A percentile compares a stretch with the other conserved stretches of the same genome.
Evolutionary conservation across 2,797 vertebrate species (phyloP).

Genomic region (Urocyon cinereoargenteus): DNA sequence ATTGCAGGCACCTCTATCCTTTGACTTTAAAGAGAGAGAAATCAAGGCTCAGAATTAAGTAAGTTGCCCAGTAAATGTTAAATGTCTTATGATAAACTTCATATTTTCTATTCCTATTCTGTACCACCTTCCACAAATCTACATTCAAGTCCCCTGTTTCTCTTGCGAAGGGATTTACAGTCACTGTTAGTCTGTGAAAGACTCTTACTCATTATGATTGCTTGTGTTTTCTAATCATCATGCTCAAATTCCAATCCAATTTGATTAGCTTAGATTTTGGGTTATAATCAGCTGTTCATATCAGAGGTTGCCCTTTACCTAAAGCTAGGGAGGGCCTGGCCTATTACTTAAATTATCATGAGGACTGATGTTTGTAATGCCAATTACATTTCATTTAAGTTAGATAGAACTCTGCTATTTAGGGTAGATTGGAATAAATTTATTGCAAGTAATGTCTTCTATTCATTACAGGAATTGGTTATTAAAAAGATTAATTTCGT

Average conservation of each 20-base stretch:
- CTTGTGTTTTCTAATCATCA: not conserved
- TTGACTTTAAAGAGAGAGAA: not conserved
- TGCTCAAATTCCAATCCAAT: not conserved
- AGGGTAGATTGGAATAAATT: not conserved
- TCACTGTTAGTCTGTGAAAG: not conserved
- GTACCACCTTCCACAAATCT: not conserved
- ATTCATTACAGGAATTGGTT: slow-evolving; percentile 16
- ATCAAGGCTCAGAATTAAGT: not conserved
- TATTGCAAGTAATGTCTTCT: not conserved
- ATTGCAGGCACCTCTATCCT: not conserved
- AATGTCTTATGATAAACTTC: not conserved
- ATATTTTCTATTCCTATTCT: not conserved
- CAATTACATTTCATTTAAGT: not conserved
- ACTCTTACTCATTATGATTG: not conserved
- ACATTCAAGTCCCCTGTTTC: not conserved
- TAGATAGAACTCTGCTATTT: not conserved
- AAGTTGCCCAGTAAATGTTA: not conserved
- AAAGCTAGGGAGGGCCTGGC: not conserved
- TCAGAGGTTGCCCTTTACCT: not conserved
- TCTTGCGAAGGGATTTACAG: not conserved
- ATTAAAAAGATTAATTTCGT: not conserved
- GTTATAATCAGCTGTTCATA: not conserved
- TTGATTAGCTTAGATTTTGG: not conserved
- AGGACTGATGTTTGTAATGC: slow-evolving; percentile 3
- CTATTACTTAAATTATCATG: slow-evolving; percentile 29